These are phyloP conservation scores for Prenolepis imparis DNA, from an alignment of 2,888 invertebrate species.

Conservation along the genomic window DNA sequence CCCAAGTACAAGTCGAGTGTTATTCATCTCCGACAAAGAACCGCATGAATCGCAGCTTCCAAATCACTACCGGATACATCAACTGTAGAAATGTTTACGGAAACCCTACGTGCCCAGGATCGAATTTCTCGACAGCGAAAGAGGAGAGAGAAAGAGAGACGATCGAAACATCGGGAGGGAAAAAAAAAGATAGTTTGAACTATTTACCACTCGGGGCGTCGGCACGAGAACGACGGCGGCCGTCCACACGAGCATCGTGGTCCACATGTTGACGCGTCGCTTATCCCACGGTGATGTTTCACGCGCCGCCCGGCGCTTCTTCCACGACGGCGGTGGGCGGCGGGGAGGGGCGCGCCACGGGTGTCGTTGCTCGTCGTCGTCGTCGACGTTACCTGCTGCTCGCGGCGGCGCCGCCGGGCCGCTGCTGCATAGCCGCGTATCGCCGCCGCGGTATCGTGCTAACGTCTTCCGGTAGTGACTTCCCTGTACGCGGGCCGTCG, in stretches of 20 bases:
- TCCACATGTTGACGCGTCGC: conserved; percentile 84
- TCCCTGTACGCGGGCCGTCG: conserved; percentile 15
- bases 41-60: background rate
- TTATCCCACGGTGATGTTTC: conserved; percentile 76
- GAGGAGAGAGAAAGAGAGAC: background rate
- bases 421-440: conserved; percentile 80
- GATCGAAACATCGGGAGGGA: background rate
- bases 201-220: conserved; percentile 82
- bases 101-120: no score
- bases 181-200: background rate
- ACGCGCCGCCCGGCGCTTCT: conserved; percentile 73
- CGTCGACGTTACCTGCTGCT: conserved; percentile 81
- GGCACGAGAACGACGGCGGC: conserved; percentile 82
- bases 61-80: no score
- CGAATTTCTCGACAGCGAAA: no score
- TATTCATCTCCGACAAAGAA: background rate
- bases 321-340: conserved; percentile 56
- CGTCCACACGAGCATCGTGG: conserved; percentile 84
- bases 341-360: conserved; percentile 44
- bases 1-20: background rate
- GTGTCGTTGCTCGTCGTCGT: conserved; percentile 64
- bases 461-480: background rate
- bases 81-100: no score
- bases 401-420: conserved; percentile 76
- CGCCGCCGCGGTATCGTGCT: conserved; percentile 28